Percentiles rank a stretch among this genome's conserved stretches.
Evolutionary conservation across 92 coral and sea anemone species (phyloP).

Genomic region (Palythoa grandis): DNA sequence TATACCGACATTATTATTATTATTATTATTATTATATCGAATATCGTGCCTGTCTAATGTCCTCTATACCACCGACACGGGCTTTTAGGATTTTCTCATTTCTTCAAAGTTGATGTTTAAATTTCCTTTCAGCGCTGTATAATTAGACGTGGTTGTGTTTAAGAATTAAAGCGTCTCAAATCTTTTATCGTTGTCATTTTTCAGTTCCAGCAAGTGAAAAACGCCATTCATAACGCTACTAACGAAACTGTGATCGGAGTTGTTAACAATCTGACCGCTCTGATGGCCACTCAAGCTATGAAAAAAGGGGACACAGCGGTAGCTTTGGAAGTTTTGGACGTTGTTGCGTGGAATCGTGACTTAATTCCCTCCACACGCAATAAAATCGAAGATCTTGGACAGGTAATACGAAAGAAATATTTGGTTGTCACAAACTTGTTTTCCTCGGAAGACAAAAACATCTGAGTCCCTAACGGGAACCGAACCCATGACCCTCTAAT

Average conservation of each 20-base stretch:
- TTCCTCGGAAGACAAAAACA: too few species aligned
- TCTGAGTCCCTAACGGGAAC: too few species aligned
- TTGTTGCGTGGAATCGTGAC: not conserved
- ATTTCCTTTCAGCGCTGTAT: too few species aligned
- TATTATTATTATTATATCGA: too few species aligned
- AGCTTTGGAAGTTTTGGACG: not conserved
- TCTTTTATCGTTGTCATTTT: not conserved
- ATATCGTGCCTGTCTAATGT: too few species aligned
- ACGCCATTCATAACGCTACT: not conserved
- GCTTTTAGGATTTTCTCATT: too few species aligned
- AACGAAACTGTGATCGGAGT: conserved; percentile 14
- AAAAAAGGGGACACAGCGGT: conserved; percentile 17
- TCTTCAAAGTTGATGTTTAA: too few species aligned
- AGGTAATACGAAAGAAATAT: not conserved
- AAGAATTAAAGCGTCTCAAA: too few species aligned
- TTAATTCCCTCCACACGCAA: not conserved
- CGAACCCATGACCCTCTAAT: not conserved
- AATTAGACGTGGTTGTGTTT: too few species aligned
- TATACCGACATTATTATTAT: too few species aligned
- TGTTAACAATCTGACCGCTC: not conserved
- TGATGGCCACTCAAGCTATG: not conserved
- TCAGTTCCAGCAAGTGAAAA: not conserved
- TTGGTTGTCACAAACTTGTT: too few species aligned
- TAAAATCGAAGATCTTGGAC: not conserved
- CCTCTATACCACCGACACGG: too few species aligned